Evolutionary conservation across 2,113 vertebrate genomes (phyloP).

Genomic region (Irena cyanogastra): DNA sequence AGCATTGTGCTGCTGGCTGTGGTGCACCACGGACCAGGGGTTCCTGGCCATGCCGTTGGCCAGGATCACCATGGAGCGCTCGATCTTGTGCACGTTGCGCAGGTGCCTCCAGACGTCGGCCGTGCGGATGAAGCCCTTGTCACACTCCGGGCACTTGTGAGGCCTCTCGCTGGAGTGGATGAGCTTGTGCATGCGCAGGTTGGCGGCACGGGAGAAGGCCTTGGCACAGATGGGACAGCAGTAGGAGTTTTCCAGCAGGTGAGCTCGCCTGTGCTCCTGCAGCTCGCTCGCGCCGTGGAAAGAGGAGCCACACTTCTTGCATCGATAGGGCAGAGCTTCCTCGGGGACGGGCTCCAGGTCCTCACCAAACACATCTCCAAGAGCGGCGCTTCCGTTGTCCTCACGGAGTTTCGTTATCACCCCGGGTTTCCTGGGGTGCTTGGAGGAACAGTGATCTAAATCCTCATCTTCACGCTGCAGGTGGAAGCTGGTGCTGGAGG

Average conservation of each 20-base stretch:
- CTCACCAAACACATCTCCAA: background rate
- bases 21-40: background rate
- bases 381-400: background rate
- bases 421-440: background rate
- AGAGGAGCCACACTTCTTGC: background rate
- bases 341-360: background rate
- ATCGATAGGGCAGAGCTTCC: background rate
- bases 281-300: background rate
- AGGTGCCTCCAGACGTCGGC: constrained; percentile 56
- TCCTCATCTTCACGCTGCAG: background rate
- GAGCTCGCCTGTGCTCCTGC: background rate
- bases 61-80: constrained; percentile 46
- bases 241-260: background rate
- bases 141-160: constrained; percentile 27
- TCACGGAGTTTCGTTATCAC: fast-evolving
- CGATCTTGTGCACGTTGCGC: constrained; percentile 22
- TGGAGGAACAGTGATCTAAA: background rate
- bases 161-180: constrained; percentile 43
- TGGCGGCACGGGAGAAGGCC: constrained; percentile 26
- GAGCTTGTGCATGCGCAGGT: constrained; percentile 52
- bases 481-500: background rate
- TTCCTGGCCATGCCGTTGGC: background rate
- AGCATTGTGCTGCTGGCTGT: background rate
- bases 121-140: constrained; percentile 58
- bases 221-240: constrained; percentile 13